Percentiles rank a stretch among this genome's conserved stretches.
Conservation (phyloP, 2,888 invertebrate species). For the Papilio elwesi region DNA sequence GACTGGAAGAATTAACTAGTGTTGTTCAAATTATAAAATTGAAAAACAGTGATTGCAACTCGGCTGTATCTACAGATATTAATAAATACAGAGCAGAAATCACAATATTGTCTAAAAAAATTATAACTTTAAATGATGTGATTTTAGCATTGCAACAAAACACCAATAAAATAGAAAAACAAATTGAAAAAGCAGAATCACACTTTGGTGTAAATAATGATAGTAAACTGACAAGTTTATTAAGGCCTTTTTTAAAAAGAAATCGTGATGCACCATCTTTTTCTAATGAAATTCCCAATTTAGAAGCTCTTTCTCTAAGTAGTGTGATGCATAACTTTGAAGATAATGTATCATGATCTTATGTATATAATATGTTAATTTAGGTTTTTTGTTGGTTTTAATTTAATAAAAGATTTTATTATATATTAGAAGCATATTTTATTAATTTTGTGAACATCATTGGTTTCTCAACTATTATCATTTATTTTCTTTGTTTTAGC, state of each 20-base stretch:
- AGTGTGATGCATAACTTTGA: constrained; percentile 71
- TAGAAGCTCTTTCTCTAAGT: constrained; percentile 54
- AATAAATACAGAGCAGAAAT: constrained; percentile 81
- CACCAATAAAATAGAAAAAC: constrained; percentile 83
- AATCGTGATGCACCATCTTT: constrained; percentile 53
- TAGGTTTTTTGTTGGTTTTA: neutral
- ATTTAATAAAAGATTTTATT: constrained; percentile 12
- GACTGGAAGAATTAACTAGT: constrained; percentile 87
- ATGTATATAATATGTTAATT: neutral
- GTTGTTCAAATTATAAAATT: constrained; percentile 83
- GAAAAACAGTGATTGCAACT: constrained; percentile 75
- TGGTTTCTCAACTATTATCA: neutral
- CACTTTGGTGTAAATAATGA: constrained; percentile 84
- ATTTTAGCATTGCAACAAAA: constrained; percentile 78
- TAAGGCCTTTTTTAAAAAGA: constrained; percentile 84
- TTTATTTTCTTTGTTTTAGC: neutral
- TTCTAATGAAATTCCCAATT: constrained; percentile 43
- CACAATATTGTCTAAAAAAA: constrained; percentile 79
- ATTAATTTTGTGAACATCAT: neutral
- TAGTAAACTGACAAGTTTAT: constrained; percentile 83
- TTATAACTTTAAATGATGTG: constrained; percentile 81
- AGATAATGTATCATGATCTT: constrained; percentile 16
- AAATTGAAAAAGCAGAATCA: constrained; percentile 84
- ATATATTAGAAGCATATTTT: neutral
- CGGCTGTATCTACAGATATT: constrained; percentile 80